These are phyloP conservation scores for Drosophila parvula DNA, from an alignment of 1,140 invertebrate species.

Conservation along the genomic window DNA sequence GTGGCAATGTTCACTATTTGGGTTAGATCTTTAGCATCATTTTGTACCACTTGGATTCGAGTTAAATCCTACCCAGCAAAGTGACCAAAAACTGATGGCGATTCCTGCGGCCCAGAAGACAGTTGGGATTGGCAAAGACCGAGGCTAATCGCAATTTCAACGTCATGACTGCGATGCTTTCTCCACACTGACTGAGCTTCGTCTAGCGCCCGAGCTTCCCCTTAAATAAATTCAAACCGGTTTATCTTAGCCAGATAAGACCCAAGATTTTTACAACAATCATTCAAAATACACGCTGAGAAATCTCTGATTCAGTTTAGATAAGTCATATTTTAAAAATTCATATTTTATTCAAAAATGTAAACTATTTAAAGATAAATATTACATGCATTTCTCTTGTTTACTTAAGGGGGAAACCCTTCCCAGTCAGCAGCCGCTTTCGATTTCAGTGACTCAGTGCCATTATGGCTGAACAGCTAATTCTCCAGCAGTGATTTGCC, in stretches of 20 bases:
- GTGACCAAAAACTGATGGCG: conserved; percentile 63
- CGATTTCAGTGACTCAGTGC: no score
- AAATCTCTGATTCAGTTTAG: not conserved
- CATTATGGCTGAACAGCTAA: not conserved
- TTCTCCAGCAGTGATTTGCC: conserved; percentile 67
- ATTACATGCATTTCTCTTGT: no score
- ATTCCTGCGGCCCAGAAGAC: conserved; percentile 59
- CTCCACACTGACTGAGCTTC: conserved; percentile 24
- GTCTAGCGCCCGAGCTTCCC: conserved; percentile 21
- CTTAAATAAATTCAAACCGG: conserved; percentile 28
- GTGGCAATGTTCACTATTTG: conserved; percentile 81
- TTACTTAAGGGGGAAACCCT: not conserved
- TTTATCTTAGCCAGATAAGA: conserved; percentile 40
- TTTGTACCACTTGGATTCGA: no score
- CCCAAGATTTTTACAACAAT: conserved; percentile 1
- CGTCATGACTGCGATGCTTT: conserved; percentile 41
- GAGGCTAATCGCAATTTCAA: conserved; percentile 26
- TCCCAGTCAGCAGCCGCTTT: no score
- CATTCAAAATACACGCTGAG: conserved; percentile 6
- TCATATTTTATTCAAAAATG: not conserved
- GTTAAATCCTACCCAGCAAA: conserved; percentile 45
- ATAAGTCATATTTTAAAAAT: not conserved
- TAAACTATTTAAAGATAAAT: no score
- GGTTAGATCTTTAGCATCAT: not conserved
- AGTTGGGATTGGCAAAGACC: conserved; percentile 51